Percentiles rank a stretch among this genome's conserved stretches.
phyloP scores from a whole-genome alignment of 2,113 vertebrate genomes.

The Neofelis nebulosa region DNA sequence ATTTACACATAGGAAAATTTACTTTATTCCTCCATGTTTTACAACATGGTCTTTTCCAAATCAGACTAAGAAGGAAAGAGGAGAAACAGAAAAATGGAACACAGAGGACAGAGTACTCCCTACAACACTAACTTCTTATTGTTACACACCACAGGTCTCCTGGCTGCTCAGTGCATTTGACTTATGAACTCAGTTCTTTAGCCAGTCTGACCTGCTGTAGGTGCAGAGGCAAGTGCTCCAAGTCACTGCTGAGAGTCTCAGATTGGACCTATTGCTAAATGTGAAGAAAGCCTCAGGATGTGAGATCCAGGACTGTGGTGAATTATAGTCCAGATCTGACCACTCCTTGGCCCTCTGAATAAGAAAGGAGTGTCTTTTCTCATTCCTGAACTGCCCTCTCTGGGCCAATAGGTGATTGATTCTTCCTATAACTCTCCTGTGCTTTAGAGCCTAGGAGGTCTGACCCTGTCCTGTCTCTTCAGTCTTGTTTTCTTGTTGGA shows the following conservation, averaged over 20 bases:
- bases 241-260: background rate
- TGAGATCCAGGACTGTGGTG: too few relatives aligned
- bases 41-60: background rate
- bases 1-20: background rate
- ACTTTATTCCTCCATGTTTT: background rate
- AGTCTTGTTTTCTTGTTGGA: background rate
- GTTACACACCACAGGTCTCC: accelerated
- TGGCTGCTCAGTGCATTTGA: background rate
- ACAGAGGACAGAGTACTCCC: background rate
- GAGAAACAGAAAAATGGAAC: background rate
- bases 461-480: background rate
- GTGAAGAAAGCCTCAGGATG: background rate
- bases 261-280: background rate
- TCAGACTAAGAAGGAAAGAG: background rate
- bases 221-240: background rate
- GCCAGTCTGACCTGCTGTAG: background rate
- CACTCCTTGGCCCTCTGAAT: background rate
- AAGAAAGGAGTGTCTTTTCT: background rate
- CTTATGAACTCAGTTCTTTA: background rate
- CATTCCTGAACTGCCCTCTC: background rate
- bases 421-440: background rate
- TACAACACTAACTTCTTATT: background rate
- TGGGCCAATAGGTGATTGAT: background rate
- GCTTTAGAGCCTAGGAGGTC: background rate
- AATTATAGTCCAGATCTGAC: background rate